Conservation (phyloP, 2,113 vertebrate species). For the Mirza zaza region DNA sequence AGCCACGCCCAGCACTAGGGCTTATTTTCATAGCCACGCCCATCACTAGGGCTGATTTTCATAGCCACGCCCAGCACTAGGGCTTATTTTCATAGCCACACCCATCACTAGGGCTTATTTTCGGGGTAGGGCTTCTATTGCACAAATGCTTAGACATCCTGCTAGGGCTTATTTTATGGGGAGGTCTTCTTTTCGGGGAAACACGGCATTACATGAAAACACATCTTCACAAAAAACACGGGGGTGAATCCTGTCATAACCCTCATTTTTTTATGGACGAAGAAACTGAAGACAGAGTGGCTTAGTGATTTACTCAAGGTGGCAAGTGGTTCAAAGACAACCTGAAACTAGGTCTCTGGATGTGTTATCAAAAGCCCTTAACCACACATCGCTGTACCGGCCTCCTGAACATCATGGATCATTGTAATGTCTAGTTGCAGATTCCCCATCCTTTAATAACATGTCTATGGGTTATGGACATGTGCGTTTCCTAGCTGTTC, state of each 20-base stretch:
- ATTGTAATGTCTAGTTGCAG: background rate
- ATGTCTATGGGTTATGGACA: background rate
- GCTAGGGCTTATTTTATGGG: no score
- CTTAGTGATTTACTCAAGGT: background rate
- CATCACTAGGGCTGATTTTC: no score
- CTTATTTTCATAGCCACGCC: no score
- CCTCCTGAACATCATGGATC: background rate
- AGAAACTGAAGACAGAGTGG: background rate
- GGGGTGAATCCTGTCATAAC: background rate
- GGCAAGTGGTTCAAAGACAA: background rate
- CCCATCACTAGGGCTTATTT: no score
- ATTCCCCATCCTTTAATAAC: background rate
- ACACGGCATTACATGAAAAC: background rate
- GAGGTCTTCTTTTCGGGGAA: no score
- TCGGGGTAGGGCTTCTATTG: no score
- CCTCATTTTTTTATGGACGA: background rate
- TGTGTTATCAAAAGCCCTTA: background rate
- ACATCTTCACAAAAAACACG: background rate
- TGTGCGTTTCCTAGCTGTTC: conserved; percentile 74
- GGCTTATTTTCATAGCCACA: no score
- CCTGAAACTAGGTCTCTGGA: background rate
- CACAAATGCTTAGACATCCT: no score
- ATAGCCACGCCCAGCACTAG: no score
- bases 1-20: no score
- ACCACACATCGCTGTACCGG: background rate